A percentile compares a stretch with the other conserved stretches of the same genome.
These are phyloP conservation scores for Hedya salicella DNA, from an alignment of 2,888 invertebrate genomes.

Conservation along the genomic window DNA sequence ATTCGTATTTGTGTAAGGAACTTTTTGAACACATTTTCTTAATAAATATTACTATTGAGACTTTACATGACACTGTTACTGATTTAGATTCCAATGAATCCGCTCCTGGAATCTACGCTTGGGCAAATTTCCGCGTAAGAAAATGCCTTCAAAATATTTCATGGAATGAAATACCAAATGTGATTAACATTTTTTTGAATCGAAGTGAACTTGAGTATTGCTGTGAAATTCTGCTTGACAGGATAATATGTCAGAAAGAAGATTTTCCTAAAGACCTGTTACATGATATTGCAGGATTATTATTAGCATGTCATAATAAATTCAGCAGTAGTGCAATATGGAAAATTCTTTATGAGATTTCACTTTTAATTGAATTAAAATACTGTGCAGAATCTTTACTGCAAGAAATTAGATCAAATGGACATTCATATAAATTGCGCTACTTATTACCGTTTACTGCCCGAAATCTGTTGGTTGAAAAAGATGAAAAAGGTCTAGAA, in stretches of 20 bases:
- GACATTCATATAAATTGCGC: conserved; percentile 61
- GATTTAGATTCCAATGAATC: conserved; percentile 53
- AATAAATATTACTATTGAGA: conserved; percentile 43
- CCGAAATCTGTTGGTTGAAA: conserved; percentile 51
- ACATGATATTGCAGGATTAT: conserved; percentile 52
- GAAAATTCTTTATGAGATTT: conserved; percentile 68
- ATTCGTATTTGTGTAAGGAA: conserved; percentile 66
- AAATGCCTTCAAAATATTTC: conserved; percentile 54
- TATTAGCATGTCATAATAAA: conserved; percentile 58
- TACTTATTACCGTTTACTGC: conserved; percentile 69
- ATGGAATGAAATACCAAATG: conserved; percentile 59
- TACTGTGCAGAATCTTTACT: conserved; percentile 47
- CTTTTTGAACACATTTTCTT: conserved; percentile 59
- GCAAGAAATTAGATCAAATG: conserved; percentile 48
- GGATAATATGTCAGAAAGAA: conserved; percentile 52
- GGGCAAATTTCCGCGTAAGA: conserved; percentile 62
- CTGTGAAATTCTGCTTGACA: conserved; percentile 58
- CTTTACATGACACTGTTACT: conserved; percentile 55
- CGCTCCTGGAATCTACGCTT: conserved; percentile 62
- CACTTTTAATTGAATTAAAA: conserved; percentile 53
- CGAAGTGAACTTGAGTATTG: conserved; percentile 62
- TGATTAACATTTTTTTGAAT: conserved; percentile 56
- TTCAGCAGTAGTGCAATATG: conserved; percentile 59
- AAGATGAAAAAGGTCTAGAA: conserved; percentile 48
- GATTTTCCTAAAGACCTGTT: conserved; percentile 51